Conservation (phyloP, 2,113 vertebrate genomes). For the Amazona vittata region DNA sequence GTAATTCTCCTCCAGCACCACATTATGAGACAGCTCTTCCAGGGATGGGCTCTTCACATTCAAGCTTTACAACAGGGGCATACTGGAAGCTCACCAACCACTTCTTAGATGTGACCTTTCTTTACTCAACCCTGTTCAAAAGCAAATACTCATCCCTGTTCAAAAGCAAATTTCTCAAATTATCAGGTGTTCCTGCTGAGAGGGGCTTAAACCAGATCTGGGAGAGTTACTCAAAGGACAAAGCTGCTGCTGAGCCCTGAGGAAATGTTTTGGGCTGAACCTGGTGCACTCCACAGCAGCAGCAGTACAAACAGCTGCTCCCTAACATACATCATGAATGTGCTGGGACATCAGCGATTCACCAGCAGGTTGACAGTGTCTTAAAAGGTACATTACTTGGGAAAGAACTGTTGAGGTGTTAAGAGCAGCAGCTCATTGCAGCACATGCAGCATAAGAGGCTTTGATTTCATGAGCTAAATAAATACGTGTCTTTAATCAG, state of each 20-base stretch:
- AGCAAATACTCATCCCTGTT: neutral
- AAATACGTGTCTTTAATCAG: neutral
- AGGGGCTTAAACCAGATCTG: neutral
- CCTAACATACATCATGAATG: neutral
- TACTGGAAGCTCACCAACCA: neutral
- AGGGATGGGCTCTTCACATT: accelerated
- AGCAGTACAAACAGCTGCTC: accelerated
- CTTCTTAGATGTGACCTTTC: neutral
- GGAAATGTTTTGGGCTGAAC: neutral
- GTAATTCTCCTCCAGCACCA: accelerated
- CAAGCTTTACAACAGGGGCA: neutral
- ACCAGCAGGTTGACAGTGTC: neutral
- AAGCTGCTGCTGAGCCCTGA: accelerated
- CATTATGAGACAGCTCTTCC: neutral
- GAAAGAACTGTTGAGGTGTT: neutral
- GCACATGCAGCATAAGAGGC: accelerated
- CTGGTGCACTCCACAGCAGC: accelerated
- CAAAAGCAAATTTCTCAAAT: neutral
- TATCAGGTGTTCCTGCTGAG: neutral
- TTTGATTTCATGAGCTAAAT: neutral
- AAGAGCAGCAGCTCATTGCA: neutral
- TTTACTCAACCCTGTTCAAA: neutral
- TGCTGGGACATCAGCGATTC: neutral
- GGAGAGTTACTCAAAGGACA: neutral
- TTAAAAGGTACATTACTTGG: neutral